phyloP scores from a whole-genome alignment of 2,888 invertebrate species.

The Halictus ligatus region DNA sequence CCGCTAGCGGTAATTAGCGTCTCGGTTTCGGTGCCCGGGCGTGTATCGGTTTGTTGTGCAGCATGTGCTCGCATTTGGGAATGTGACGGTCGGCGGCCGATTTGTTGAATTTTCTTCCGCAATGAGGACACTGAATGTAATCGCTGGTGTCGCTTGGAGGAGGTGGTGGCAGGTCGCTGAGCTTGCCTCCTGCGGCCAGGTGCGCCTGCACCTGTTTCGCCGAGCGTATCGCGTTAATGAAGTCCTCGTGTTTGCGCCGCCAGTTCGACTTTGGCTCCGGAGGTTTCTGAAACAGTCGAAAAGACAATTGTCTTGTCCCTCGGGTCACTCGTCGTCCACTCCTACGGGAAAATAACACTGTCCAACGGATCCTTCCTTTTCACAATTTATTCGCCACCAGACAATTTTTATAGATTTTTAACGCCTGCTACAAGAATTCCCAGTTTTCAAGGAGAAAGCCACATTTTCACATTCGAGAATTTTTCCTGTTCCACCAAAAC shows the following conservation, averaged over 20 bases:
- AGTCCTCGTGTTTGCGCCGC: conserved; percentile 97
- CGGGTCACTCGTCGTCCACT: conserved; percentile 6
- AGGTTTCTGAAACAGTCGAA: conserved; percentile 70
- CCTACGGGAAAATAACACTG: background rate
- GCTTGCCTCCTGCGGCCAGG: conserved; percentile 93
- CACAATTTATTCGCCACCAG: background rate
- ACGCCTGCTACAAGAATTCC: background rate
- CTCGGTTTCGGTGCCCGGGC: conserved; percentile 60
- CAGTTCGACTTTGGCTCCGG: conserved; percentile 87
- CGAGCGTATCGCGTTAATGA: conserved; percentile 94
- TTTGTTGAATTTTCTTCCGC: conserved; percentile 93
- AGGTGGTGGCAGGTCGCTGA: conserved; percentile 95
- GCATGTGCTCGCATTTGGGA: conserved; percentile 94
- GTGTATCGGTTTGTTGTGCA: conserved; percentile 91
- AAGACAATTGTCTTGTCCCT: conserved; percentile 20
- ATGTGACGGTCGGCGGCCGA: conserved; percentile 95
- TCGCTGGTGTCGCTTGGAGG: conserved; percentile 95
- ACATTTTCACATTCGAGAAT: no score
- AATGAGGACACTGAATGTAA: conserved; percentile 96
- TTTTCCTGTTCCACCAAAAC: no score
- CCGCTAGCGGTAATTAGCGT: conserved; percentile 45
- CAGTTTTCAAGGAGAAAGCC: no score
- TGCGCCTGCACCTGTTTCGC: conserved; percentile 94
- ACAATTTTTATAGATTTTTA: background rate
- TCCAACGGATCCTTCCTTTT: background rate